These are phyloP conservation scores for Oryzias melastigma DNA, from an alignment of 2,113 vertebrate species.

Conservation along the genomic window DNA sequence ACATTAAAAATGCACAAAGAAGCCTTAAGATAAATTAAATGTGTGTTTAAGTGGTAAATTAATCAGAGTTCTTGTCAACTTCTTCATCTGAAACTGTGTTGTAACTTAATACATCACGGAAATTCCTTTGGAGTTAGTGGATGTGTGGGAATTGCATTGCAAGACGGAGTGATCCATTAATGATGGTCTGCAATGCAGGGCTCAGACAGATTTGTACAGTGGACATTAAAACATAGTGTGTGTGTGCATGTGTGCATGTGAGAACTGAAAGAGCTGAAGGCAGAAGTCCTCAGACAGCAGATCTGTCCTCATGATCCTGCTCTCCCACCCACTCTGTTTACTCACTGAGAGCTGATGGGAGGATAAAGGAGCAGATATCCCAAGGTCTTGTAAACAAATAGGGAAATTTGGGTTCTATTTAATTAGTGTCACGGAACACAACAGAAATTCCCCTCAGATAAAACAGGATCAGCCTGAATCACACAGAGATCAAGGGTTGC, in stretches of 20 bases:
- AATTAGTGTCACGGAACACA: slow-evolving; percentile 22
- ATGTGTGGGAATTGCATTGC: slow-evolving; percentile 26
- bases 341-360: slow-evolving; percentile 36
- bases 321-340: slow-evolving; percentile 50
- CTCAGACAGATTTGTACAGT: slow-evolving; percentile 61
- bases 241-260: not conserved
- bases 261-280: slow-evolving; percentile 12
- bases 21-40: too few species aligned
- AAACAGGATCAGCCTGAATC: not conserved
- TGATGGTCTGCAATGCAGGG: slow-evolving; percentile 30
- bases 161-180: slow-evolving; percentile 52
- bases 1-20: too few species aligned
- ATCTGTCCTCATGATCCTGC: slow-evolving; percentile 9
- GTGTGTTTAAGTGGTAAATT: too few species aligned
- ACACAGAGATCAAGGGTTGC: too few species aligned
- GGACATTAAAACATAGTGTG: slow-evolving; percentile 26
- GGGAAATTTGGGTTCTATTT: slow-evolving; percentile 14
- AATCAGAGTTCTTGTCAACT: too few species aligned
- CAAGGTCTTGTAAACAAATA: slow-evolving; percentile 49
- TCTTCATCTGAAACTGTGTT: not conserved
- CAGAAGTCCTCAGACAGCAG: slow-evolving; percentile 34
- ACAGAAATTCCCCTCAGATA: not conserved
- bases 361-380: slow-evolving; percentile 34
- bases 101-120: slow-evolving; percentile 3
- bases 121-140: slow-evolving; percentile 41